Conservation (phyloP, 1,140 invertebrate species). For the Sitobion miscanthi region DNA sequence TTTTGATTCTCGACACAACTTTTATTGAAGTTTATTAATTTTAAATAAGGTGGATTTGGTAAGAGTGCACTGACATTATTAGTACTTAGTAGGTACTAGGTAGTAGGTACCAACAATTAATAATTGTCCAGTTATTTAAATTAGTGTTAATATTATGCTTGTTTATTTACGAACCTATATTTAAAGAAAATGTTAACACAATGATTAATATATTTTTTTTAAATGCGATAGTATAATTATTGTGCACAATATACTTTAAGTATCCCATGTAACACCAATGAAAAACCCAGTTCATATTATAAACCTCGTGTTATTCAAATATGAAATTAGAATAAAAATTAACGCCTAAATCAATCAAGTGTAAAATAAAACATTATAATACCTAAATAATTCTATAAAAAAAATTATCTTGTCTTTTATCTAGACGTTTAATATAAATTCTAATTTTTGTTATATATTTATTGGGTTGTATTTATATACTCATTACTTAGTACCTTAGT, state of each 20-base stretch:
- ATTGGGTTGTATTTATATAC: too few relatives aligned
- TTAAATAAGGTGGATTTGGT: not conserved
- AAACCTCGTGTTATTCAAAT: too few relatives aligned
- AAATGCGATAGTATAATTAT: not conserved
- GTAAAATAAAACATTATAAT: too few relatives aligned
- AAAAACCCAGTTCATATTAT: too few relatives aligned
- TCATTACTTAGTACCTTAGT: too few relatives aligned
- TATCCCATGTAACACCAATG: too few relatives aligned
- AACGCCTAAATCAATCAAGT: too few relatives aligned
- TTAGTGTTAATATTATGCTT: not conserved
- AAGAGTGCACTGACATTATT: not conserved
- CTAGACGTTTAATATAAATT: too few relatives aligned
- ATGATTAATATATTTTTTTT: not conserved
- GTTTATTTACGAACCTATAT: not conserved
- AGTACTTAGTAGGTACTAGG: too few relatives aligned
- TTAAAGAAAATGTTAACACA: not conserved
- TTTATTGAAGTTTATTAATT: not conserved
- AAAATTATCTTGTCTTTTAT: too few relatives aligned
- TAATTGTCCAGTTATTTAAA: not conserved
- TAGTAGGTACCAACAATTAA: not conserved
- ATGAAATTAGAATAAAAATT: not conserved
- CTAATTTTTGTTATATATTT: too few relatives aligned
- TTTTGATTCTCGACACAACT: not conserved
- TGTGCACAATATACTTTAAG: not conserved
- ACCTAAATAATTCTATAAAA: too few relatives aligned